phyloP scores from a whole-genome alignment of 1,140 invertebrate species.

The Tetranychus urticae region DNA sequence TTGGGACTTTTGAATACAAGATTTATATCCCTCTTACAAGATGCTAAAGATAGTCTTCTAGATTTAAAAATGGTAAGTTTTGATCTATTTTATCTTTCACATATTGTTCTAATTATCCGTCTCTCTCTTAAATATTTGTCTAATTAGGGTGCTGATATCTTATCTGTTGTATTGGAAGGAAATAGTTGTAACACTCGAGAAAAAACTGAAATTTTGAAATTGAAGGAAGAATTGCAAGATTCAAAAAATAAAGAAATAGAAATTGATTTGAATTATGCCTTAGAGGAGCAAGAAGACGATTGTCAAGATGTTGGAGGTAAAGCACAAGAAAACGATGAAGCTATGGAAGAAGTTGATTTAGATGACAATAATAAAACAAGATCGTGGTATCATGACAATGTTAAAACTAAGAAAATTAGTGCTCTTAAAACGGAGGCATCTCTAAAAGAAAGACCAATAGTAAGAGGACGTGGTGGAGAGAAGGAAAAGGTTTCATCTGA shows the following conservation, averaged over 20 bases:
- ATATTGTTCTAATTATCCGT: not conserved
- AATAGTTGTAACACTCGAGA: constrained; percentile 72
- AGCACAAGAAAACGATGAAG: not conserved
- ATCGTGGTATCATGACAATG: not conserved
- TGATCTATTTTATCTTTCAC: not conserved
- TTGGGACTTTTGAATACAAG: constrained; percentile 81
- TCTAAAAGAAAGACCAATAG: not conserved
- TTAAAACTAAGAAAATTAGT: not conserved
- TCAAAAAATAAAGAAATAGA: constrained; percentile 50
- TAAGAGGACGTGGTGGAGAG: not conserved
- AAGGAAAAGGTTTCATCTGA: not conserved
- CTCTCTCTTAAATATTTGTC: no score
- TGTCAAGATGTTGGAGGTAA: no score
- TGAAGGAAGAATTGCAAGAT: constrained; percentile 50
- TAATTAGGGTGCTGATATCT: constrained; percentile 56
- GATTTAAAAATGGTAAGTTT: constrained; percentile 66
- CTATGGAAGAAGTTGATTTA: not conserved
- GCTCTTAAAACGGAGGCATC: not conserved
- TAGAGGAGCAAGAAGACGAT: constrained; percentile 4
- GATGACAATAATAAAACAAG: not conserved
- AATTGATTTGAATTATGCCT: constrained; percentile 36
- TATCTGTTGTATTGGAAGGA: constrained; percentile 91
- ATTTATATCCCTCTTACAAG: constrained; percentile 80
- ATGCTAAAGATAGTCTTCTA: constrained; percentile 77
- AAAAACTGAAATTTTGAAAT: constrained; percentile 37